Conservation (phyloP, 2,113 vertebrate species). For the Dicerorhinus sumatrensis region DNA sequence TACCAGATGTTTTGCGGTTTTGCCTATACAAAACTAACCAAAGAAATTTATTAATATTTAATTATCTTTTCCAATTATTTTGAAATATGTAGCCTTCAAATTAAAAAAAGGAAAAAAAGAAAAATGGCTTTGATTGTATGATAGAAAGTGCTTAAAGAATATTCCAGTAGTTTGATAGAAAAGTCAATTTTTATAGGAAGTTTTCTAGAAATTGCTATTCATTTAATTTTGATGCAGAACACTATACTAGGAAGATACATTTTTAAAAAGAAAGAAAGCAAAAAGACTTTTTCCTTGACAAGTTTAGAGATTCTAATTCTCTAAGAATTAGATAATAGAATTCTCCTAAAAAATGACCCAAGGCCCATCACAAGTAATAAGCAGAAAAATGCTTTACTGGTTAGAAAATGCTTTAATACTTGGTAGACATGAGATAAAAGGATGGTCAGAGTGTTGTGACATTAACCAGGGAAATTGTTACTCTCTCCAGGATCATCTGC, state of each 20-base stretch:
- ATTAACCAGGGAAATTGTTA: background rate
- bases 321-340: background rate
- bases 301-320: background rate
- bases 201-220: conserved; percentile 19
- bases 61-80: background rate
- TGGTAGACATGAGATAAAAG: background rate
- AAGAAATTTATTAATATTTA: conserved; percentile 13
- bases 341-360: conserved; percentile 25
- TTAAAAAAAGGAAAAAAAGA: background rate
- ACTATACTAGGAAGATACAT: background rate
- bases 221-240: conserved; percentile 30
- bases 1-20: background rate
- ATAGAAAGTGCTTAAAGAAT: background rate
- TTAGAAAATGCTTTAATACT: background rate
- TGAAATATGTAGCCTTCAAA: background rate
- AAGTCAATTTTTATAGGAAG: background rate
- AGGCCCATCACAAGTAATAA: background rate
- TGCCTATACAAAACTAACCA: background rate
- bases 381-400: background rate
- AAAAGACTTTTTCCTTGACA: background rate
- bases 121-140: background rate
- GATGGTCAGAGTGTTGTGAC: background rate
- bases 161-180: background rate
- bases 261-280: background rate
- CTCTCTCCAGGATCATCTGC: background rate